phyloP scores from a whole-genome alignment of 2,113 vertebrate genomes.

The Centropristis striata region DNA sequence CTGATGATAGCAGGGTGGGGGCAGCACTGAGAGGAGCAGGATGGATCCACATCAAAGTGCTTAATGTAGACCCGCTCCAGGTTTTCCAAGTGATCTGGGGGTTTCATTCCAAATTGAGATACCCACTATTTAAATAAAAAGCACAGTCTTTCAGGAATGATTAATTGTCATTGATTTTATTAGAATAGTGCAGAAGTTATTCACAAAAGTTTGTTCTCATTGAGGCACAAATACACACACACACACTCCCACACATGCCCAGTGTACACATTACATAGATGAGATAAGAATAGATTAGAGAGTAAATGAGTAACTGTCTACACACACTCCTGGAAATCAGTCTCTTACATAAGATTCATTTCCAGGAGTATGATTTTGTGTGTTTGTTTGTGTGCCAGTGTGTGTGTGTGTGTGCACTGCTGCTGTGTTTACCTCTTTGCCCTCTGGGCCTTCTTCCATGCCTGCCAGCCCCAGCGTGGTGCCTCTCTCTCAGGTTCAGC shows the following conservation, averaged over 20 bases:
- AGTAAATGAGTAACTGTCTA: constrained; percentile 64
- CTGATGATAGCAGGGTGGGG: constrained; percentile 41
- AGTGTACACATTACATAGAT: constrained; percentile 22
- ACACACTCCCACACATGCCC: constrained; percentile 2
- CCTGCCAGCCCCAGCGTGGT: constrained; percentile 42
- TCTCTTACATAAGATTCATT: constrained; percentile 49
- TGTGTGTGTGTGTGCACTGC: constrained; percentile 3
- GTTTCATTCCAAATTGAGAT: constrained; percentile 12
- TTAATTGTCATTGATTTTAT: neutral
- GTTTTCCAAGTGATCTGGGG: neutral
- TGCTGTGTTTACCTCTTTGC: constrained; percentile 31
- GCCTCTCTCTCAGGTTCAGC: constrained; percentile 57
- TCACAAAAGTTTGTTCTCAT: neutral
- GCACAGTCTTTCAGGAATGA: neutral
- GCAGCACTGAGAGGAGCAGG: constrained; percentile 55
- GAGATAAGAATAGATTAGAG: constrained; percentile 51
- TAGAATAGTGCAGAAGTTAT: neutral
- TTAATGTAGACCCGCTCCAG: neutral
- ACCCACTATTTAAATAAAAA: neutral
- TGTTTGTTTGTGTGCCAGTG: constrained; percentile 11
- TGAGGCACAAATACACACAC: neutral
- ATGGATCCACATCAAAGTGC: neutral
- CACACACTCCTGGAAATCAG: constrained; percentile 42
- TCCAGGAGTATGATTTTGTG: constrained; percentile 31
- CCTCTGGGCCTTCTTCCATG: constrained; percentile 36